A percentile compares a stretch with the other conserved stretches of the same genome.
phyloP scores from a whole-genome alignment of 2,888 invertebrate genomes.

The Lagria hirta region DNA sequence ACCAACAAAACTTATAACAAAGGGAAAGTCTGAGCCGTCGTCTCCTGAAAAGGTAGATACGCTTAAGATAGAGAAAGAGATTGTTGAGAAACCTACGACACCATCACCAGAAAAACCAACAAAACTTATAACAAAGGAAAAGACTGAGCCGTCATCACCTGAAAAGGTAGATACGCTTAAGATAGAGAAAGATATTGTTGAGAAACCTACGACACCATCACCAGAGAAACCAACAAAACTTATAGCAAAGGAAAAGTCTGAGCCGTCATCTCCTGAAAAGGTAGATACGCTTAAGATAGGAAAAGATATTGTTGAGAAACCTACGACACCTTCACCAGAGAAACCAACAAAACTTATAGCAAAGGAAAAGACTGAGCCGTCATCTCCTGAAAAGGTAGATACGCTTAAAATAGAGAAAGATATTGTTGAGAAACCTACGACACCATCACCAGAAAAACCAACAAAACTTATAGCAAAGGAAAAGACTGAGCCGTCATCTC shows the following conservation, averaged over 20 bases:
- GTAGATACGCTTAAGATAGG: too few relatives aligned
- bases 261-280: slow-evolving; percentile 6
- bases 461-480: background rate
- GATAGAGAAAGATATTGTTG: slow-evolving; percentile 1
- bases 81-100: background rate
- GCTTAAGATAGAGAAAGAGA: background rate
- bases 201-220: background rate
- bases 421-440: slow-evolving; percentile 4
- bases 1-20: background rate
- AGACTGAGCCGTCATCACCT: slow-evolving; percentile 12
- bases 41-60: slow-evolving; percentile 1
- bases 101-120: slow-evolving; percentile 2
- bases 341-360: slow-evolving; percentile 1
- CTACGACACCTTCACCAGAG: slow-evolving; percentile 1
- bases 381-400: slow-evolving; percentile 6
- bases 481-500: slow-evolving; percentile 1
- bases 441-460: slow-evolving; percentile 5
- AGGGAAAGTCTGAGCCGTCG: too few relatives aligned
- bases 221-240: background rate
- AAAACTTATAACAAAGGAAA: slow-evolving; percentile 11
- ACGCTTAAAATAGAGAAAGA: slow-evolving; percentile 1
- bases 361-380: slow-evolving; percentile 9
- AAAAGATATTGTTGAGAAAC: slow-evolving; percentile 11
- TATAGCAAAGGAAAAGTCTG: background rate
- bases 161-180: slow-evolving; percentile 6